Conservation (phyloP, 2,888 invertebrate species). For the Pyrrhosoma nymphula region DNA sequence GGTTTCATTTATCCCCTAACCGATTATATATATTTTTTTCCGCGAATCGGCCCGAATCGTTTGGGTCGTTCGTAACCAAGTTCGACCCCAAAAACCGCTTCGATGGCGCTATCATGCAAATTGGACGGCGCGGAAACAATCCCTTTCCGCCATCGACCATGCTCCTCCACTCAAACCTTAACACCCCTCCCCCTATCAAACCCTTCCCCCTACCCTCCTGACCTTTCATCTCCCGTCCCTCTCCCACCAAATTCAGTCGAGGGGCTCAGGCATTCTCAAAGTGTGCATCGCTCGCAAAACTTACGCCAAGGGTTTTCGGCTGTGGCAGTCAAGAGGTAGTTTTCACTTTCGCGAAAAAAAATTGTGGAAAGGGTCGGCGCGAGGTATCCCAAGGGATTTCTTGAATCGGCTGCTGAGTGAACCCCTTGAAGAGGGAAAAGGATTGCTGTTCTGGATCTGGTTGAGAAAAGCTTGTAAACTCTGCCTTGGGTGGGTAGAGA, state of each 20-base stretch:
- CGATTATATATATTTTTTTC: not conserved
- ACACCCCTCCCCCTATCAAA: not conserved
- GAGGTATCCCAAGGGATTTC: not conserved
- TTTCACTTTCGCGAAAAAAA: not conserved
- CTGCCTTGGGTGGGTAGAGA: no score
- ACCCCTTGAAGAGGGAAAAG: not conserved
- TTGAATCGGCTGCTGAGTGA: not conserved
- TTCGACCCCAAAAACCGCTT: slow-evolving; percentile 5
- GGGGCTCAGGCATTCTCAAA: not conserved
- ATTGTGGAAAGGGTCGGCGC: not conserved
- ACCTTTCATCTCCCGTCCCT: not conserved
- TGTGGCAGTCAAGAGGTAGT: not conserved
- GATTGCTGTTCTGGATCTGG: no score
- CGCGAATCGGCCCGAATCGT: not conserved
- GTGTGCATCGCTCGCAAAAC: slow-evolving; percentile 48
- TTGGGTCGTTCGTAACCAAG: not conserved
- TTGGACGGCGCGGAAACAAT: not conserved
- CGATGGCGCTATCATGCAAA: slow-evolving; percentile 20
- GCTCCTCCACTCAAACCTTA: no score
- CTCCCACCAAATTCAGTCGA: not conserved
- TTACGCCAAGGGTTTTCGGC: not conserved
- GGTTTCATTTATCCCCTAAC: not conserved
- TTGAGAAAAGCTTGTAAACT: no score
- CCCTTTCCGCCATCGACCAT: not conserved
- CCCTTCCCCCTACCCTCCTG: not conserved